Percentiles rank a stretch among this genome's conserved stretches.
Evolutionary conservation across 2,888 invertebrate genomes (phyloP).

Genomic region (Hemaris fuciformis): DNA sequence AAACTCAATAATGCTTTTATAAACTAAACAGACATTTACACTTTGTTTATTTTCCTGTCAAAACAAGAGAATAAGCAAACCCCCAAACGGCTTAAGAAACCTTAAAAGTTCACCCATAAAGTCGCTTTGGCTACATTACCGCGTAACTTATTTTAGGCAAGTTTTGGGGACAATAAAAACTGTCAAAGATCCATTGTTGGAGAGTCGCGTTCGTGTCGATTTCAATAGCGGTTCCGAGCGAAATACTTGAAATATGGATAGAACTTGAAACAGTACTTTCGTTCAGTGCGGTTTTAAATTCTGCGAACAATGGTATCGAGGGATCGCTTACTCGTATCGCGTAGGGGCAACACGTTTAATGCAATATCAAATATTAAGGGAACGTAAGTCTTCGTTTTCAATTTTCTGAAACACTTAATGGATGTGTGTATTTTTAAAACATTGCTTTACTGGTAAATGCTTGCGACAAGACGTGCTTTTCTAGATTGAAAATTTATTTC

Average conservation of each 20-base stretch:
- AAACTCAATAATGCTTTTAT: neutral
- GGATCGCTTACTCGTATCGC: neutral
- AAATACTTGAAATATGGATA: neutral
- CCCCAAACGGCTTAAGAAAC: neutral
- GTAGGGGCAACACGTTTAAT: neutral
- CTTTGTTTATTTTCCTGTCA: neutral
- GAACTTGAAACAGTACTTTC: neutral
- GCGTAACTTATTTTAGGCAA: neutral
- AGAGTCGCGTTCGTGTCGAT: neutral
- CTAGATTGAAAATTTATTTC: too few relatives aligned
- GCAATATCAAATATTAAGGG: neutral
- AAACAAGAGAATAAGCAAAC: neutral
- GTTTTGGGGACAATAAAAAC: slow-evolving; percentile 4
- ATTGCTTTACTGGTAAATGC: neutral
- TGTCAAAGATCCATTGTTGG: slow-evolving; percentile 8
- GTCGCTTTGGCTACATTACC: slow-evolving; percentile 1
- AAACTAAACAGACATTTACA: neutral
- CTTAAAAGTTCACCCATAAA: neutral
- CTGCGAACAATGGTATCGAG: neutral
- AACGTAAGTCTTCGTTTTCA: neutral
- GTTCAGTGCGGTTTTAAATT: neutral
- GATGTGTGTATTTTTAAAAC: neutral
- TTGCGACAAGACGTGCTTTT: too few relatives aligned
- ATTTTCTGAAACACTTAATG: neutral
- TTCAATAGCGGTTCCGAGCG: neutral